These are phyloP conservation scores for Drosophila lacteicornis DNA, from an alignment of 1,140 invertebrate genomes.

Conservation along the genomic window DNA sequence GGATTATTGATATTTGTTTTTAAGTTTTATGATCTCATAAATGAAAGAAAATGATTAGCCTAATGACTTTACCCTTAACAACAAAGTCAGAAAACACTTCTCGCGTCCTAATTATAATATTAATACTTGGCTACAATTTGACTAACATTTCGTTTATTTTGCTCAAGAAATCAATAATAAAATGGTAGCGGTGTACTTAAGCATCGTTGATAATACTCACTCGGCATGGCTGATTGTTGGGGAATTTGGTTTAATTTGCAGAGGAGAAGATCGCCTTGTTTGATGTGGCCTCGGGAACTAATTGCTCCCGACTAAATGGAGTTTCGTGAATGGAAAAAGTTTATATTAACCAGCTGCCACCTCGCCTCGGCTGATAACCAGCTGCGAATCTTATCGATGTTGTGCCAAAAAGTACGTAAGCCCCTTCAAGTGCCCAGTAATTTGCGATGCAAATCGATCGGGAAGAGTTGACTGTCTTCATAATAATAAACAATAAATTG, in stretches of 20 bases:
- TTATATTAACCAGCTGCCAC: slow-evolving; percentile 36
- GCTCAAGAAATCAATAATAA: background rate
- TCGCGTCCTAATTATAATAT: too few species aligned
- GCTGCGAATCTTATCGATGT: slow-evolving; percentile 43
- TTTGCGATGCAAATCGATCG: slow-evolving; percentile 26
- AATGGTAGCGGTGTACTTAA: background rate
- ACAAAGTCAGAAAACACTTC: background rate
- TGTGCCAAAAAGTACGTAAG: slow-evolving; percentile 33
- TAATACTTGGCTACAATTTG: background rate
- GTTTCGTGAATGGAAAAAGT: slow-evolving; percentile 29
- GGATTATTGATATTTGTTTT: background rate
- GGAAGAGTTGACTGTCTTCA: background rate
- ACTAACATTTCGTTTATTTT: background rate
- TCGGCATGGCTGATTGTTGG: slow-evolving; percentile 34
- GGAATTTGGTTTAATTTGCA: slow-evolving; percentile 38
- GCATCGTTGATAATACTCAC: slow-evolving; percentile 24
- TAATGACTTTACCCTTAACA: background rate
- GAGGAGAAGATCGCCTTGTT: slow-evolving; percentile 10
- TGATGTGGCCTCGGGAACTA: slow-evolving; percentile 31
- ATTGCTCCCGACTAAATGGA: slow-evolving; percentile 49
- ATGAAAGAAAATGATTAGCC: background rate
- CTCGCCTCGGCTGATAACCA: slow-evolving; percentile 13
- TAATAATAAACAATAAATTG: background rate
- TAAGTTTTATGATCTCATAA: background rate
- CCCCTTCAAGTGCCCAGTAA: slow-evolving; percentile 17